Evolutionary conservation across 92 coral and sea anemone species (phyloP), one percentile per base, ranked within the genome.

Genomic region (Zoanthus sociatus): DNA sequence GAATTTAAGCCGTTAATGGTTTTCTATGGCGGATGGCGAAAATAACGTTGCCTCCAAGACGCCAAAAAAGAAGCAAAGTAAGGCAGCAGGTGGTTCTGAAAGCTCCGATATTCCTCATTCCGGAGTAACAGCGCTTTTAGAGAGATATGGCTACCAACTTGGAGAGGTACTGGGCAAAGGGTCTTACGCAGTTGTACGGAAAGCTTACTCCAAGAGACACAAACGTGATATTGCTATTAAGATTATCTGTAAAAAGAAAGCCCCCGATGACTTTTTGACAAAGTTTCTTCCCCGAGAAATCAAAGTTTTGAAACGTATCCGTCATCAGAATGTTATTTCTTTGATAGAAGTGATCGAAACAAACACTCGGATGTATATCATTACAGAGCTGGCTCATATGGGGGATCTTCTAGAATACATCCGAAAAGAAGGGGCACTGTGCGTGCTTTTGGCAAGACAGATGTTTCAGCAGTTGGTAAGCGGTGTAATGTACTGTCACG

Each of bases 181-280:
- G 2, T 94, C 98, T 9, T 97, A 97, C 75, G 99, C 99, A 5
- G 98, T 97, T 1, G 99, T 97, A 10, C 86, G 99, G 42, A 93
- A 84, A 64, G 99, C 99, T 13, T 89, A 95, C 91, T 97, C 99
- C 16, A 97, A 93, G 88, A 85, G 98, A 75, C 94, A 93, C 91
- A 92, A 92, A 47, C 94, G 87, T 54, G 94, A 91, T 47, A 93
- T 97, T 64, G 99, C 99, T 1, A 96, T 97, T 83, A 97, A 97
- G 88, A 97, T 97, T 42, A 97, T 97, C 70, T 95, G 98, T 87
- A 97, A 97, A 88, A 97, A 97, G 91, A 97, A 97, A 87, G 99
- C 99, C 0, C 99, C 99, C 0, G 99, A 97, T 54, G 99, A 97
- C 82, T 97, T 97, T 77, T 92, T 97, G 11, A 91, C 94, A 33